Percentiles rank a stretch among this genome's conserved stretches.
phyloP scores from a whole-genome alignment of 1,140 invertebrate genomes.

The Lordiphosa clarofinis region DNA sequence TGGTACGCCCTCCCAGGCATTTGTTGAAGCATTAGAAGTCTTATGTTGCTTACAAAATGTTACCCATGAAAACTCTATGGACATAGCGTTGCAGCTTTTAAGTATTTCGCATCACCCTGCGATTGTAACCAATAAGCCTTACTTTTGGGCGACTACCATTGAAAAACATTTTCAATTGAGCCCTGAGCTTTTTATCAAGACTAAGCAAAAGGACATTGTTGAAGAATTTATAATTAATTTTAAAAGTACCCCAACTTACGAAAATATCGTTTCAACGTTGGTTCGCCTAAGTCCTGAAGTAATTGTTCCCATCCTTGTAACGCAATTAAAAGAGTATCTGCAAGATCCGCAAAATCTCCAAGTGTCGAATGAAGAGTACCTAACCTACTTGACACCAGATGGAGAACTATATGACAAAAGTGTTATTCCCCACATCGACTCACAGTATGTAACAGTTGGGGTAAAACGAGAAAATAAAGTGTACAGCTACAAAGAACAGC shows the following conservation, averaged over 20 bases:
- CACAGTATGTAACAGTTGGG: slow-evolving; percentile 84
- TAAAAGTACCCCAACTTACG: slow-evolving; percentile 77
- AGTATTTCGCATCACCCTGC: slow-evolving; percentile 86
- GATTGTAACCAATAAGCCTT: slow-evolving; percentile 80
- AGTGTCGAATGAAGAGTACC: slow-evolving; percentile 92
- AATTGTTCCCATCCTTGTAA: slow-evolving; percentile 82
- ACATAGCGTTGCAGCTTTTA: slow-evolving; percentile 83
- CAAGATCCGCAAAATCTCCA: slow-evolving; percentile 85
- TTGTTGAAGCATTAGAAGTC: slow-evolving; percentile 58
- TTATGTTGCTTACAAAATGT: slow-evolving; percentile 78
- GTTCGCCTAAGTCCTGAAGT: slow-evolving; percentile 83
- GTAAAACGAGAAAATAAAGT: slow-evolving; percentile 97
- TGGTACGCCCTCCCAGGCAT: slow-evolving; percentile 67
- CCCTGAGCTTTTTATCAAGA: slow-evolving; percentile 49
- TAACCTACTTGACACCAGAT: slow-evolving; percentile 92
- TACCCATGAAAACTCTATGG: slow-evolving; percentile 80
- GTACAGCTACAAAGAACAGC: slow-evolving; percentile 98
- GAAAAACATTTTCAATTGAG: slow-evolving; percentile 45
- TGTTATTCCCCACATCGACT: slow-evolving; percentile 87
- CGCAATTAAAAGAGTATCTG: slow-evolving; percentile 81
- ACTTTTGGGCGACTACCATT: slow-evolving; percentile 69
- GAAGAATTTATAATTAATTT: slow-evolving; percentile 58
- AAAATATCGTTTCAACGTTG: slow-evolving; percentile 85
- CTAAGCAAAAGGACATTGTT: slow-evolving; percentile 45
- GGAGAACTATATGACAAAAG: slow-evolving; percentile 95